phyloP scores from a whole-genome alignment of 2,888 invertebrate genomes.

The Hemicrepidius hirtus region DNA sequence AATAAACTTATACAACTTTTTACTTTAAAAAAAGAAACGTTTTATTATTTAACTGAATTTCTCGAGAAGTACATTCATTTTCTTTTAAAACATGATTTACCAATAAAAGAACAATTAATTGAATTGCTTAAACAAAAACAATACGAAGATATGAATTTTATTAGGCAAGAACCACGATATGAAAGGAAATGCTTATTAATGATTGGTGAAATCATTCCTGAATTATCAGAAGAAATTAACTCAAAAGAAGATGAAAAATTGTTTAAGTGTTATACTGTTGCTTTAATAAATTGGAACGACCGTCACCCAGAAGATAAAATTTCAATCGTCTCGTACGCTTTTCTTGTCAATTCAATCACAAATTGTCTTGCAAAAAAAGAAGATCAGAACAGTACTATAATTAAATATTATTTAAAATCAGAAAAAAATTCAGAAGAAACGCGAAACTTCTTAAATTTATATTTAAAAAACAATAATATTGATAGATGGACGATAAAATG shows the following conservation, averaged over 20 bases:
- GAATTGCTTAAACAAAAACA: slow-evolving; percentile 18
- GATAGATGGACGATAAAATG: neutral
- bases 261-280: no score
- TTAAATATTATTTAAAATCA: neutral
- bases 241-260: neutral
- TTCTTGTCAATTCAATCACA: neutral
- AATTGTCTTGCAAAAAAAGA: neutral
- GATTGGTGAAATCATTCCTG: slow-evolving; percentile 25
- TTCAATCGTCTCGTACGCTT: slow-evolving; percentile 12
- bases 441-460: neutral
- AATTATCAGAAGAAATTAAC: neutral
- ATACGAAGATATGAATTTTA: slow-evolving; percentile 24
- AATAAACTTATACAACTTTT: slow-evolving; percentile 27
- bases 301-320: slow-evolving; percentile 27
- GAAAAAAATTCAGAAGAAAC: neutral
- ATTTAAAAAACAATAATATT: neutral
- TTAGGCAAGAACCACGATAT: slow-evolving; percentile 8
- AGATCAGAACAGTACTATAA: neutral
- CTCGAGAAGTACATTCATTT: slow-evolving; percentile 32
- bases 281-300: slow-evolving; percentile 36
- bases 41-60: neutral
- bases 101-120: slow-evolving; percentile 15
- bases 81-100: slow-evolving; percentile 22
- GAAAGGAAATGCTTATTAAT: slow-evolving; percentile 38
- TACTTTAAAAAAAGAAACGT: slow-evolving; percentile 29